phyloP scores from a whole-genome alignment of 2,113 vertebrate species.

The Notarius lentiginosus region DNA sequence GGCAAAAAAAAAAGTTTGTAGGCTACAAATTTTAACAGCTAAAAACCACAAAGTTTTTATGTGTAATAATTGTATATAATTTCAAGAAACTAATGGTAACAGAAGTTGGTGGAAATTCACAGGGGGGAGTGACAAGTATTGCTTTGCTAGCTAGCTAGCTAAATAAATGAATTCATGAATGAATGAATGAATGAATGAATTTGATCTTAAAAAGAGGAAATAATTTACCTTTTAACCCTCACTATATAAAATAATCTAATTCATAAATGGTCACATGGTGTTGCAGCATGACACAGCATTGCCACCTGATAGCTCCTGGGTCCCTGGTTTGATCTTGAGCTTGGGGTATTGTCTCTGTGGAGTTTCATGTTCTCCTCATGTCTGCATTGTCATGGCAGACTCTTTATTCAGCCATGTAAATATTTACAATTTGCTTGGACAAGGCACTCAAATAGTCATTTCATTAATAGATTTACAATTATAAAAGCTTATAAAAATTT shows the following conservation, averaged over 20 bases:
- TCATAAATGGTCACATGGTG: not conserved
- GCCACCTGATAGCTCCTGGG: not conserved
- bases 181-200: too few relatives aligned
- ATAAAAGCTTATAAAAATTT: slow-evolving; percentile 45
- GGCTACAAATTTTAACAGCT: not conserved
- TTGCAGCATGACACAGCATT: not conserved
- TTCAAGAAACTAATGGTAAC: not conserved
- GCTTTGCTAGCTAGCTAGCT: too few relatives aligned
- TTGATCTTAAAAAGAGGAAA: not conserved
- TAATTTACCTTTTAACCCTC: not conserved
- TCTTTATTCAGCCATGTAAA: slow-evolving; percentile 52
- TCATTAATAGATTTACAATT: slow-evolving; percentile 35
- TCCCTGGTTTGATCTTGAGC: not conserved
- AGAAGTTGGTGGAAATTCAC: too few relatives aligned
- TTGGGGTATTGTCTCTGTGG: not conserved
- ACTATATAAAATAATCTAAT: not conserved
- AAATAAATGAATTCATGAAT: too few relatives aligned
- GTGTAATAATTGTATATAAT: not conserved
- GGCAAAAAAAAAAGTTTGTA: not conserved
- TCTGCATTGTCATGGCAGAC: not conserved
- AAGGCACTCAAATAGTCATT: slow-evolving; percentile 34
- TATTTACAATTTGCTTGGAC: slow-evolving; percentile 41
- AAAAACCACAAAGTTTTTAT: not conserved
- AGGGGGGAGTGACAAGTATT: too few relatives aligned
- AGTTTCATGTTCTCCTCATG: not conserved